Evolutionary conservation across 2,888 invertebrate genomes (phyloP), one percentile per base, ranked within the genome.

Genomic region (Liopterus haemorrhoidalis): DNA sequence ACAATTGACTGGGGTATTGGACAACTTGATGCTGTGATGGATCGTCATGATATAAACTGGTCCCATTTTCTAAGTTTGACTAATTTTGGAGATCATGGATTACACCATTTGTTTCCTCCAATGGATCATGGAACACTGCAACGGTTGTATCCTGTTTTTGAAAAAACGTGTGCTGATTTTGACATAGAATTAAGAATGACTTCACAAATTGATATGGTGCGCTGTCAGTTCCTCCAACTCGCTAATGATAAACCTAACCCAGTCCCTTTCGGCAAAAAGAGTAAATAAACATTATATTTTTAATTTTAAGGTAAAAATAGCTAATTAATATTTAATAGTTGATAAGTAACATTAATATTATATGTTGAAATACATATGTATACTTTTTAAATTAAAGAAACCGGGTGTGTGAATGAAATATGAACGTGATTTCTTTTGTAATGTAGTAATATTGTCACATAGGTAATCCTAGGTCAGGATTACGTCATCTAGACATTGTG

Each of bases 81-180:
- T 0, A 75, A 80, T 49, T 90, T 86, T 56, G 90, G 90, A 0
- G 81, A 85, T 49, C 90, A 91, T 61, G 73, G 74, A 0, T 70
- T 90, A 2, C 90, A 91, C 63, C 90, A 91, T 65, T 68, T 90
- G 18, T 82, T 90, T 56, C 90, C 90, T 0, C 84, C 86, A 0
- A 58, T 90, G 27, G 90, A 90, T 62, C 89, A 90, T 58, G 81
- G 79, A 0, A 75, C 80, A 41, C 64, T 90, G 11, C 75, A 76
- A 5, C 74, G 79, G 35, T 69, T 89, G 3, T 77, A 81, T 59
- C 79, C 82, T 0, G 72, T 73, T 2, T 70, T 82, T 4, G 55
- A 76, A 3, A 69, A 80, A 49, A 81, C 80, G 27, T 77, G 81
- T 54, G 65, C 74, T 35, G 77, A 85, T 55, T 86, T 81, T 56